Evolutionary conservation across 2,797 vertebrate species (phyloP).

Genomic region (Lithobates pipiens): DNA sequence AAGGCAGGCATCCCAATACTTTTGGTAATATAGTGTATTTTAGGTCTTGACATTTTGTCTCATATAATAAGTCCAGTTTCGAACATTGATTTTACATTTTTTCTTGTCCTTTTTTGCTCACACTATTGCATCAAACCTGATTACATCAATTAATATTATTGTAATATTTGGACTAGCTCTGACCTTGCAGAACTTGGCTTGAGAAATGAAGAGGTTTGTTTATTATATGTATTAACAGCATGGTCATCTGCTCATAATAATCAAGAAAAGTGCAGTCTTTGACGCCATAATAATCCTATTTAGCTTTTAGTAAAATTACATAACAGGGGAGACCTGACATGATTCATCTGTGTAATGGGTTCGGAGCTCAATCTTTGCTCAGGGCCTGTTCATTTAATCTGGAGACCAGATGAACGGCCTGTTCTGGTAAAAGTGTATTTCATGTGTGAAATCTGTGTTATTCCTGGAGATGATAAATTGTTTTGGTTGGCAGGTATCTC

Average conservation of each 20-base stretch:
- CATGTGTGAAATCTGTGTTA: not conserved
- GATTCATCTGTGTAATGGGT: slow-evolving; percentile 19
- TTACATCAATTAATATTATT: not conserved
- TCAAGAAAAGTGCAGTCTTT: slow-evolving; percentile 7
- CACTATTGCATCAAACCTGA: not conserved
- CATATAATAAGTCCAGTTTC: not conserved
- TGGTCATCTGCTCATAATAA: slow-evolving; percentile 39
- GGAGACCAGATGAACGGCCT: not conserved
- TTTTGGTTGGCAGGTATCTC: not conserved
- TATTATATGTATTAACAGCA: slow-evolving; percentile 29
- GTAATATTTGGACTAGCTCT: not conserved
- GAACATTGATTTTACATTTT: not conserved
- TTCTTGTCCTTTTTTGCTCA: not conserved
- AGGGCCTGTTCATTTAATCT: slow-evolving; percentile 1
- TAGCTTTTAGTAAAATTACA: slow-evolving; percentile 34
- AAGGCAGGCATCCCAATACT: no score
- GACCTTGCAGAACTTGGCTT: not conserved
- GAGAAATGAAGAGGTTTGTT: not conserved
- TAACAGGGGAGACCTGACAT: not conserved
- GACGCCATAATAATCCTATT: slow-evolving; percentile 32
- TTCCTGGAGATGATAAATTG: not conserved
- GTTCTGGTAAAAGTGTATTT: not conserved
- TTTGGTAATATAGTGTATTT: no score
- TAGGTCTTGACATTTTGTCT: not conserved
- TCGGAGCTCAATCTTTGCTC: slow-evolving; percentile 8